A percentile compares a stretch with the other conserved stretches of the same genome.
phyloP scores from a whole-genome alignment of 2,113 vertebrate species.

The Pygathrix nemaeus region DNA sequence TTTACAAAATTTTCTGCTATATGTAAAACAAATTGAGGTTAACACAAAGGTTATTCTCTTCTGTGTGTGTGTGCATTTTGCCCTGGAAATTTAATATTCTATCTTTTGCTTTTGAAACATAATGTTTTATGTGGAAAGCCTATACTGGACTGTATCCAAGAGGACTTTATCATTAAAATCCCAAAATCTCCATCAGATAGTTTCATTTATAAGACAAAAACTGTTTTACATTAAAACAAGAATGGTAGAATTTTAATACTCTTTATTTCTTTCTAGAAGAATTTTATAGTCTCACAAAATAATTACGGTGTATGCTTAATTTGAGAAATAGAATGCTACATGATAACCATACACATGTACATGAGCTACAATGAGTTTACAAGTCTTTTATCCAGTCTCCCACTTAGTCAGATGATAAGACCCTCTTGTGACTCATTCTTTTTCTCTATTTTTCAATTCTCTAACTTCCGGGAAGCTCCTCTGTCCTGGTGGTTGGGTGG shows the following conservation, averaged over 20 bases:
- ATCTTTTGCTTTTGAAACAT: background rate
- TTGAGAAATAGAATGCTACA: constrained; percentile 8
- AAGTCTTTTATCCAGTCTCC: background rate
- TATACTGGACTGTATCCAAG: background rate
- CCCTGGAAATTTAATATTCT: background rate
- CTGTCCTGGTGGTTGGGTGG: constrained; percentile 18
- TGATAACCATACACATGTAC: background rate
- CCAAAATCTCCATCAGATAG: background rate
- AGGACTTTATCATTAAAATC: background rate
- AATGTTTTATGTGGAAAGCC: background rate
- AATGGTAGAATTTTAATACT: background rate
- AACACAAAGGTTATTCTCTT: background rate
- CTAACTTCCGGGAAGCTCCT: constrained; percentile 30
- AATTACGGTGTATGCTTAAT: background rate
- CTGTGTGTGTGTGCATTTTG: background rate
- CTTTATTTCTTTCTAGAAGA: constrained; percentile 30
- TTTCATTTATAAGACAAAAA: background rate
- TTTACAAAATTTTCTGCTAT: background rate
- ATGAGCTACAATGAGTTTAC: background rate
- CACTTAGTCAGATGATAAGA: constrained; percentile 2
- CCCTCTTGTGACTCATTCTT: constrained; percentile 54
- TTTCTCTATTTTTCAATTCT: constrained; percentile 43
- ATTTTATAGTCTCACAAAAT: constrained; percentile 25
- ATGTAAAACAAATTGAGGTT: background rate
- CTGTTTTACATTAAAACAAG: background rate